Base-by-base conservation (phyloP, 1,140 invertebrate genomes). In the Drosophila subobscura region DNA sequence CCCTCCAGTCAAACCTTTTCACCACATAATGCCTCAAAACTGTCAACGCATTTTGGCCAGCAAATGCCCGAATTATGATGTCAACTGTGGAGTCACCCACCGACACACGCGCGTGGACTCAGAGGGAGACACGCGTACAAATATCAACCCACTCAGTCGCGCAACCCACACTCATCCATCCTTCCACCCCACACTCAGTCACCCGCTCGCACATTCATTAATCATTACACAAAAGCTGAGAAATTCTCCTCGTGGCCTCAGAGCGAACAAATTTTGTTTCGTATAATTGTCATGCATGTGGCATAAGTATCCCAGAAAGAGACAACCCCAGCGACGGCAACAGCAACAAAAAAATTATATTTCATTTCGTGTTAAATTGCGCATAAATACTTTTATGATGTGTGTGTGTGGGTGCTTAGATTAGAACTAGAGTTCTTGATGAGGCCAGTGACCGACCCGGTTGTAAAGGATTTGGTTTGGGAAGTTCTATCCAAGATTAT, bases 41-140 rank as follows among this genome's bases (percentile, higher is more conserved):
- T 81, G 77, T 85, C 78, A 78, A 63, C 73, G 70, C 52, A 52
- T 50, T 47, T 57, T 81, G 81, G 63, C 66, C 81, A 77, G 73
- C 72, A 85, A 68, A 74, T 77, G 44, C 54, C 81, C 64, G 57
- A 72, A 85, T 80, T 85, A 86, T 85, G 80, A 86, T 85, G 81
- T 85, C 81, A 85, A 71, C 81, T 74, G 72, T 59, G 59, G 79
- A 86, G 77, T 86, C 77, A 85, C 10, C 33, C 12, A 10, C 33
- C 65, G 64, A 27, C 63, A 49, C 47, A 68, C 53, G 42, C 8
- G 8, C n/a, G 49, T 3, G n/a, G 22, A 29, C 12, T 25, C 47
- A 29, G n/a, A n/a, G 12, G 22, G 8, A 7, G 3, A 51, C n/a
- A 7, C 33, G 12, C 40, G 51, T 37, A 25, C n/a, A 8, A 46